Evolutionary conservation across 1,140 invertebrate genomes (phyloP).

Genomic region (Melipona quadrifasciata): DNA sequence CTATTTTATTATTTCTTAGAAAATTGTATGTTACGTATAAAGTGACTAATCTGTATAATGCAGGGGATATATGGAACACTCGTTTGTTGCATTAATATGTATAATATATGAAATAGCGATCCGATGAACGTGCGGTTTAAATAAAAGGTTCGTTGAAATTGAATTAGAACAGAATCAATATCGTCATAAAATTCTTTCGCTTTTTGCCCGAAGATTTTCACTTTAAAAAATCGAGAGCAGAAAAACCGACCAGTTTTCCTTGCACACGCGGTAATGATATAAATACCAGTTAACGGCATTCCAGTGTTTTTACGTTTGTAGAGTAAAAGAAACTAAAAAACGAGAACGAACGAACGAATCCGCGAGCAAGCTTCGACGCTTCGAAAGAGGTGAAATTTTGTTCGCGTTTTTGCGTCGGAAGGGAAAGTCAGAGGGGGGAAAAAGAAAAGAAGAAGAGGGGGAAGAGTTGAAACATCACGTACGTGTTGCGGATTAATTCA

Average conservation of each 20-base stretch:
- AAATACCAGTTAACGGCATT: slow-evolving; percentile 65
- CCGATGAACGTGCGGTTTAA: too few species aligned
- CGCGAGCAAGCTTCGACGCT: slow-evolving; percentile 15
- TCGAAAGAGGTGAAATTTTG: slow-evolving; percentile 20
- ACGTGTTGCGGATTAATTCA: neutral
- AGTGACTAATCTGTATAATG: too few species aligned
- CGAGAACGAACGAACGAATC: slow-evolving; percentile 48
- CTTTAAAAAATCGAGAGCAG: neutral
- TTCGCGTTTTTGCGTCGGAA: neutral
- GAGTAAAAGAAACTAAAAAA: slow-evolving; percentile 28
- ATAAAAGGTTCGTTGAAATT: neutral
- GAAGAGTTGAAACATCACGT: too few species aligned
- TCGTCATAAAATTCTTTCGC: slow-evolving; percentile 9
- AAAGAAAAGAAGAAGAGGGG: neutral
- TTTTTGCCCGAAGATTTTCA: slow-evolving; percentile 5
- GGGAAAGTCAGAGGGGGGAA: fast-evolving
- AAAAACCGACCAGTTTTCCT: slow-evolving; percentile 39
- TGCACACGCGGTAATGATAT: slow-evolving; percentile 51
- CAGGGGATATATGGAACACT: too few species aligned
- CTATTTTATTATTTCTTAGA: too few species aligned
- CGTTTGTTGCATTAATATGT: too few species aligned
- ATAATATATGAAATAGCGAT: too few species aligned
- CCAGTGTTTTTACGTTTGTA: slow-evolving; percentile 8
- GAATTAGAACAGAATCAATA: too few species aligned
- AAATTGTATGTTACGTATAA: too few species aligned